Evolutionary conservation across 2,113 vertebrate species (phyloP), one percentile per base, ranked within the genome.

Genomic region (Phyllopteryx taeniolatus): DNA sequence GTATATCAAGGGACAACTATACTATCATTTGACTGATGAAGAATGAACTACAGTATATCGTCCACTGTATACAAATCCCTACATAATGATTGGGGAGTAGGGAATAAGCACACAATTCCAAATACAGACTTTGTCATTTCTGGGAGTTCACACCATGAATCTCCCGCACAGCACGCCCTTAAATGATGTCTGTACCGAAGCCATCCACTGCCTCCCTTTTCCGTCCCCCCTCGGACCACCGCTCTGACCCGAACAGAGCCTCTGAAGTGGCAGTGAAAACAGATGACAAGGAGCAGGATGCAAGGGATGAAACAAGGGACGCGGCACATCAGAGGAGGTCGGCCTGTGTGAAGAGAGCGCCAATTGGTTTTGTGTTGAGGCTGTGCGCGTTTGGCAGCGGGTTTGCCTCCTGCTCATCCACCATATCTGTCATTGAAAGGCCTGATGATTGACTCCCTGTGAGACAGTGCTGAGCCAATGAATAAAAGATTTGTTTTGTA

Each of bases 311-410:
- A 80, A 86, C 13, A 13, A 74, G 74, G 73, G 82, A 59, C 13
- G 76, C 77, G 46, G 82, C 71, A 75, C 74, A 83, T 87, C 79
- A 90, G 78, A 84, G 66, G 67, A 75, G 11, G 66, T 62, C 7
- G 33, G 17, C 61, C 73, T 73, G 67, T 75, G 65, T 76, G 73
- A 89, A 83, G 79, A 68, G 69, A 71, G 76, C 46, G 80, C 74
- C 72, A 5, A 51, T 77, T 31, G 73, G 78, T 73, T 77, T 79
- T 84, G 51, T 84, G 54, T 73, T 74, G 64, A 72, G 72, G 74
- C 77, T 64, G 80, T 19, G 9, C 73, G 33, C 76, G 74, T 84
- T 49, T 73, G 59, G 31, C 59, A 61, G 59, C 14, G 31, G 15
- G 42, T 73, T 67, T 72, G 46, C 64, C 67, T 57, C 51, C 10